Base-by-base conservation (phyloP, 2,113 vertebrate genomes). In the Lycocorax pyrrhopterus region DNA sequence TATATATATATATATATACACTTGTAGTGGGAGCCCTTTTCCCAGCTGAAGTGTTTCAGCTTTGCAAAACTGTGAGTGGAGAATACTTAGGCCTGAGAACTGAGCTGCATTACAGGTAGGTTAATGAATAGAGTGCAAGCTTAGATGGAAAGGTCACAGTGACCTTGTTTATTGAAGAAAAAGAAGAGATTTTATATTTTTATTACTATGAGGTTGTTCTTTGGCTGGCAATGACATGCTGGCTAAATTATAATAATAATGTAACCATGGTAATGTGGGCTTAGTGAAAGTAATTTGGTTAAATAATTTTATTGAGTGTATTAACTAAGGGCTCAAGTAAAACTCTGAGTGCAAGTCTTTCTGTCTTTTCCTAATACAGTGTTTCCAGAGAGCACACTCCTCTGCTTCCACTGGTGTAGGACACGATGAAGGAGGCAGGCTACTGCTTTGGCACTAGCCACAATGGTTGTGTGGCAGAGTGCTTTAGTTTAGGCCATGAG, bases 121-220 rank as follows among this genome's bases (percentile, higher is more conserved):
- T 46, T 62, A 46, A 69, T 27, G 33, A 32, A 68, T 3, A 29
- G 39, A 87, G 33, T 1, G 1, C n/a, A 78, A 0, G 0, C 19
- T n/a, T 29, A 53, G 23, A 46, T 39, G 47, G 29, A 46, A 53
- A 87, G n/a, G 39, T 46, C 47, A 39, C 23, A 53, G 23, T 78
- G 55, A 78, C 39, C 23, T 62, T 78, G 33, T 62, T 62, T 53
- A 53, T 16, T 46, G 46, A 53, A 78, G 55, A 69, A 69, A 53
- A 69, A 53, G 1, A 39, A 29, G 33, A 46, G 19, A 29, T 78
- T 87, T 62, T n/a, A 46, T 33, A 25, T n/a, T 62, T 46, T 60
- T 53, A 13, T 53, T 69, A 16, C 39, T 25, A 5, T n/a, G 47
- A 69, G 19, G 23, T 11, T 53, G 18, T 62, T 68, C 33, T 60